Evolutionary conservation across 2,797 vertebrate genomes (phyloP), one percentile per base, ranked within the genome.

Genomic region (Gila robusta): DNA sequence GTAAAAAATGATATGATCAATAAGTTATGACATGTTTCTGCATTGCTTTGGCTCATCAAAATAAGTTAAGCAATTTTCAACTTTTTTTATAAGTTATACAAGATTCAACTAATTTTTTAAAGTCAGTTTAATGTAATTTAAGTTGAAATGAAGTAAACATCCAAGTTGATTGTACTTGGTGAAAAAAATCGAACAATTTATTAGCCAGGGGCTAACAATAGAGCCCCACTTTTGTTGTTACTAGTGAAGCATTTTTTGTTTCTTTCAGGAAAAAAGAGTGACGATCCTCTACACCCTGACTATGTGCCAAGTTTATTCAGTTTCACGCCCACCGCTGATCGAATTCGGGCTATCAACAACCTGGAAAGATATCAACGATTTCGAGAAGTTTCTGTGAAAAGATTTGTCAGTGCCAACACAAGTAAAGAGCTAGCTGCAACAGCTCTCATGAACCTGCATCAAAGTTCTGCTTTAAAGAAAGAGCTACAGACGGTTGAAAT

Each of bases 291-390:
- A 52, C 81, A 87, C 74, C 73, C 72, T 39, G 86, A 83, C 74
- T 86, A 70, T 35, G 71, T 83, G 73, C 86, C 81, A 87, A 87
- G 82, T 87, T 62, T 87, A 81, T 89, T 87, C 54, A 78, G 78
- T 89, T 89, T 89, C 78, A 89, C 88, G 66, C 84, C 88, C 26
- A 64, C 5, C 26, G 6, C 26, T 28, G 62, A 64, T 28, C 62
- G 62, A 16, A 28, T 14, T 64, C 26, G 12, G 0, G 62, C 62
- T 16, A 12, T 28, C 12, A 64, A 1, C 26, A 64, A 64, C 62
- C 62, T 84, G 64, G 49, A 87, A 64, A 79, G 81, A 72, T 72
- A 79, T 88, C 44, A 79, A 26, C 28, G n/a, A 47, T 88, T 84
- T 88, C 39, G 66, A 80, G 74, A 88, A 28, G 82, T 64, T 77